Percentiles rank a stretch among this genome's conserved stretches.
These are phyloP conservation scores for Gerris lacustris DNA, from an alignment of 2,888 invertebrate genomes.

Conservation along the genomic window DNA sequence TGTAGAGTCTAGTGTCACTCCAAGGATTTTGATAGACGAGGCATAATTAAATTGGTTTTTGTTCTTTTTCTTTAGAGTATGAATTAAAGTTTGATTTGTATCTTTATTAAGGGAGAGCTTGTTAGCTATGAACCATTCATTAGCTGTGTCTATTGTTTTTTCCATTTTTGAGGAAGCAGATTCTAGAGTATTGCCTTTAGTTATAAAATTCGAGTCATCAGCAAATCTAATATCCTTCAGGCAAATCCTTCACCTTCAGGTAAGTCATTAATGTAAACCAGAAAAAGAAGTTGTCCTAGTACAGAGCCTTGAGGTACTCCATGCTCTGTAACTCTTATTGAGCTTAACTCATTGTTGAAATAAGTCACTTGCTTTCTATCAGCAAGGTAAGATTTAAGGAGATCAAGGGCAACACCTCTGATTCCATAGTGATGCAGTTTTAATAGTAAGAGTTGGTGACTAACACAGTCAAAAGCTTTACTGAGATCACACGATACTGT, in stretches of 20 bases:
- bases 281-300: not conserved
- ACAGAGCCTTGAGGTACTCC: not conserved
- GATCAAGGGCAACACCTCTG: not conserved
- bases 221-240: not conserved
- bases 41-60: no score
- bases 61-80: not conserved
- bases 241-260: not conserved
- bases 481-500: not conserved
- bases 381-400: not conserved
- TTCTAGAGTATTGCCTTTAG: not conserved
- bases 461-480: not conserved
- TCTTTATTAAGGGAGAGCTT: not conserved
- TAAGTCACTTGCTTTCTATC: not conserved
- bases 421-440: not conserved
- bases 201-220: not conserved
- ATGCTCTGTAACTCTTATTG: not conserved
- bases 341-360: not conserved
- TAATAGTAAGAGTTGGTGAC: not conserved
- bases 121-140: not conserved
- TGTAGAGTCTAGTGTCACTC: conserved; percentile 9
- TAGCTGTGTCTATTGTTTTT: not conserved
- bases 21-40: conserved; percentile 8
- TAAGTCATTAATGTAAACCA: not conserved
- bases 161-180: not conserved
- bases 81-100: not conserved